Evolutionary conservation across 1,140 invertebrate species (phyloP).

Genomic region (Periplaneta americana): DNA sequence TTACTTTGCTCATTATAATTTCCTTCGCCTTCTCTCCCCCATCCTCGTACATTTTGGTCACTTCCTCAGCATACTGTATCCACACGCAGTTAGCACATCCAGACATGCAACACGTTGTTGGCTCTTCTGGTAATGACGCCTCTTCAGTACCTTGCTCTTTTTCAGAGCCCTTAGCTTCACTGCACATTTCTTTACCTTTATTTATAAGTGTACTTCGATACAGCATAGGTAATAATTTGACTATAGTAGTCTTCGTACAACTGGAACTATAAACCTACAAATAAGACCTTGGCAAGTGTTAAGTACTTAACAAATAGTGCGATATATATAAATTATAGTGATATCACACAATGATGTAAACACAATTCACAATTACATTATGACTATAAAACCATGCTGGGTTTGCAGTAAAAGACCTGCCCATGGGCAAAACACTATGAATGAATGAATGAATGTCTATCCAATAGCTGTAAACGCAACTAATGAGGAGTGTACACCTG

Average conservation of each 20-base stretch:
- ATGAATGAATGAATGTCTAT: no score
- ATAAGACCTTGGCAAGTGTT: not conserved
- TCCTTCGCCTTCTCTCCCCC: constrained; percentile 60
- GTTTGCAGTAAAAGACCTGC: no score
- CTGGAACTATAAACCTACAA: not conserved
- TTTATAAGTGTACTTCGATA: not conserved
- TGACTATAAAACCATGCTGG: no score
- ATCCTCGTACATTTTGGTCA: constrained; percentile 60
- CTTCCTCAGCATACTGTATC: constrained; percentile 82
- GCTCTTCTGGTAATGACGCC: constrained; percentile 48
- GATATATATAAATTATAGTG: no score
- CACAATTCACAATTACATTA: no score
- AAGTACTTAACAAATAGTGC: no score
- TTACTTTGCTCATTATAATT: constrained; percentile 68
- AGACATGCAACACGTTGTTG: constrained; percentile 86
- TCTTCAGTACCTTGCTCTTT: constrained; percentile 5
- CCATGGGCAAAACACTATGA: no score
- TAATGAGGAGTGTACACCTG: no score
- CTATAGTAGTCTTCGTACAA: not conserved
- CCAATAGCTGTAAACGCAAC: no score
- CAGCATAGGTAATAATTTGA: not conserved
- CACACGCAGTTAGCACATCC: constrained; percentile 94
- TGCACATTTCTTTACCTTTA: not conserved
- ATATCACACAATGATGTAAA: no score
- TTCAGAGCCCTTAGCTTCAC: not conserved